phyloP scores from a whole-genome alignment of 1,140 invertebrate species.

The Aporrectodea caliginosa region DNA sequence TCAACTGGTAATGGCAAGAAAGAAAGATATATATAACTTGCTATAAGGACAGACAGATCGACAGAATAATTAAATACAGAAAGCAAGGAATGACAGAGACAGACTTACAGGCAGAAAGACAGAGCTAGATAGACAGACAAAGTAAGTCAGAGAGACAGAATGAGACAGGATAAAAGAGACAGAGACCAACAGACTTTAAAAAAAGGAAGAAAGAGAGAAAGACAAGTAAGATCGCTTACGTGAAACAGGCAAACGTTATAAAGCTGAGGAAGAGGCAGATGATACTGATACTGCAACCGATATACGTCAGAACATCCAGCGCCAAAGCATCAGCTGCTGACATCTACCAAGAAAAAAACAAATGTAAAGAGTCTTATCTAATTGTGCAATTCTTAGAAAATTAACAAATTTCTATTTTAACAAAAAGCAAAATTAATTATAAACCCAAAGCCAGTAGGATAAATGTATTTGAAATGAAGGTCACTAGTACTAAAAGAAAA shows the following conservation, averaged over 20 bases:
- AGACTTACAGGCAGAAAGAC: too few species aligned
- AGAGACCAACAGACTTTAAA: conserved; percentile 8
- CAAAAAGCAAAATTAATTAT: background rate
- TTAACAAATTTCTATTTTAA: too few species aligned
- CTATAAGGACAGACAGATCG: too few species aligned
- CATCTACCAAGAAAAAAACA: conserved; percentile 46
- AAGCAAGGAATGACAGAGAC: too few species aligned
- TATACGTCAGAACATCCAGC: conserved; percentile 74
- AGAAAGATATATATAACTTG: too few species aligned
- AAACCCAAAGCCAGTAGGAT: background rate
- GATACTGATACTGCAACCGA: conserved; percentile 81
- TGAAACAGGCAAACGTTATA: conserved; percentile 77
- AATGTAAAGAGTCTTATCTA: too few species aligned
- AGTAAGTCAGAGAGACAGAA: too few species aligned
- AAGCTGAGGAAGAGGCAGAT: conserved; percentile 77
- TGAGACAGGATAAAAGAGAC: too few species aligned
- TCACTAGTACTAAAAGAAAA: background rate
- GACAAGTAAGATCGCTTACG: conserved; percentile 49
- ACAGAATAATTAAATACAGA: too few species aligned
- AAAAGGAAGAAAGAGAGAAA: background rate
- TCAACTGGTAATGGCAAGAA: too few species aligned
- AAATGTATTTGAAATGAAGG: background rate
- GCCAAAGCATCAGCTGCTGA: conserved; percentile 58
- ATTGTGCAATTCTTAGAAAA: too few species aligned
- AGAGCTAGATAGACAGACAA: too few species aligned